phyloP scores from a whole-genome alignment of 2,888 invertebrate species.

The Ennomos quercinarius region DNA sequence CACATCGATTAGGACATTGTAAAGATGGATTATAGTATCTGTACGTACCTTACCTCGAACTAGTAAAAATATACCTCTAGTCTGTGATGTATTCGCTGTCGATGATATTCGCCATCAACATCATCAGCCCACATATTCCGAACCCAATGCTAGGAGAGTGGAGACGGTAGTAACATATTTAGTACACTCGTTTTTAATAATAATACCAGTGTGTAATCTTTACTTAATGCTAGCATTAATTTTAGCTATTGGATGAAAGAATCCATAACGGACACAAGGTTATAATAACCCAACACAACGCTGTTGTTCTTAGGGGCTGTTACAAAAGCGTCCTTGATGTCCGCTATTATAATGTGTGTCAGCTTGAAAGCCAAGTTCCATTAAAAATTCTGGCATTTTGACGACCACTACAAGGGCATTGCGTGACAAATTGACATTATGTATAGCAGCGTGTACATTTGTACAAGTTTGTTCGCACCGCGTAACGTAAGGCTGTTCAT shows the following conservation, averaged over 20 bases:
- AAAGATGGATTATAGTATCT: too few relatives aligned
- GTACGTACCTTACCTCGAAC: too few relatives aligned
- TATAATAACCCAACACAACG: neutral
- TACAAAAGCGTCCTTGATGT: slow-evolving; percentile 9
- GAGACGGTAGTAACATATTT: too few relatives aligned
- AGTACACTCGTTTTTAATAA: too few relatives aligned
- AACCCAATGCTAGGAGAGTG: too few relatives aligned
- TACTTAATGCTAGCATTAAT: too few relatives aligned
- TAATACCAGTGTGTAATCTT: too few relatives aligned
- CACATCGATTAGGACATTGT: too few relatives aligned
- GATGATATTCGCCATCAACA: too few relatives aligned
- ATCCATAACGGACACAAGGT: neutral
- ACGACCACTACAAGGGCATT: slow-evolving; percentile 50
- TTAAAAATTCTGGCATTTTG: slow-evolving; percentile 26
- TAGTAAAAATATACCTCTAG: too few relatives aligned
- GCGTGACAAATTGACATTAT: slow-evolving; percentile 63
- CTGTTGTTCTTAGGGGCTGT: neutral
- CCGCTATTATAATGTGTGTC: slow-evolving; percentile 10
- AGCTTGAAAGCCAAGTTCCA: slow-evolving; percentile 17
- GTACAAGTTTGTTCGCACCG: slow-evolving; percentile 57
- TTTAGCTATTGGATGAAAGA: neutral
- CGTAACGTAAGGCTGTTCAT: slow-evolving; percentile 53
- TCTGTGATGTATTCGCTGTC: too few relatives aligned
- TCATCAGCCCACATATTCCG: too few relatives aligned
- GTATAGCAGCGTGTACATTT: slow-evolving; percentile 42